Percentiles rank a stretch among this genome's conserved stretches.
Conservation (phyloP, 2,888 invertebrate genomes). For the Acheta domesticus region DNA sequence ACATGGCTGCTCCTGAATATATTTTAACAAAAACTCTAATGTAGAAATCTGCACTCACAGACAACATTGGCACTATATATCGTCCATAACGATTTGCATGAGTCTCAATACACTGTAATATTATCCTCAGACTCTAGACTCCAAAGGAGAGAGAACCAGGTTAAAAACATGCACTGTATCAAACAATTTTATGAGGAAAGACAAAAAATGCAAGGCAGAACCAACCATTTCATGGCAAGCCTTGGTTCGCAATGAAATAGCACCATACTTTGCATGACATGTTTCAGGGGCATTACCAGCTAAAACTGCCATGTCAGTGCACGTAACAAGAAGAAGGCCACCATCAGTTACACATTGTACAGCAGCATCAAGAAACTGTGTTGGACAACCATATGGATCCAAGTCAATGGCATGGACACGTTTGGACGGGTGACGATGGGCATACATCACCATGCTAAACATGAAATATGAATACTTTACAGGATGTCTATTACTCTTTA, state of each 20-base stretch:
- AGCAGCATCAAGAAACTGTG: constrained; percentile 85
- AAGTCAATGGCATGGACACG: constrained; percentile 89
- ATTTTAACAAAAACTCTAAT: constrained; percentile 88
- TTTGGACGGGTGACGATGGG: constrained; percentile 60
- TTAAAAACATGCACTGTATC: background rate
- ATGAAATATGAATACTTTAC: too few species aligned
- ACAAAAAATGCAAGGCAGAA: constrained; percentile 22
- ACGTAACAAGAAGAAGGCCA: constrained; percentile 89
- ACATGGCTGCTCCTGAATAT: constrained; percentile 72
- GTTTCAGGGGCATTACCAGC: constrained; percentile 95
- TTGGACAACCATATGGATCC: constrained; percentile 96
- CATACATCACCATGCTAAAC: constrained; percentile 80
- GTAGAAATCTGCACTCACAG: constrained; percentile 94
- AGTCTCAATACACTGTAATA: constrained; percentile 83
- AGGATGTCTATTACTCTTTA: too few species aligned
- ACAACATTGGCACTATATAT: constrained; percentile 86
- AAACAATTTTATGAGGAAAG: background rate
- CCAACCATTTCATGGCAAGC: constrained; percentile 92
- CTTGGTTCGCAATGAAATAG: constrained; percentile 78
- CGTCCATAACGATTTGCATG: constrained; percentile 91
- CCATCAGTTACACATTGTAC: constrained; percentile 76
- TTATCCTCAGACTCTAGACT: constrained; percentile 81
- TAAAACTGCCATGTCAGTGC: constrained; percentile 94
- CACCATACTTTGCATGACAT: constrained; percentile 89
- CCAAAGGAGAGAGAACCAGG: background rate